A percentile compares a stretch with the other conserved stretches of the same genome.
These are phyloP conservation scores for Anastrepha obliqua DNA, from an alignment of 1,140 invertebrate genomes.

Conservation along the genomic window DNA sequence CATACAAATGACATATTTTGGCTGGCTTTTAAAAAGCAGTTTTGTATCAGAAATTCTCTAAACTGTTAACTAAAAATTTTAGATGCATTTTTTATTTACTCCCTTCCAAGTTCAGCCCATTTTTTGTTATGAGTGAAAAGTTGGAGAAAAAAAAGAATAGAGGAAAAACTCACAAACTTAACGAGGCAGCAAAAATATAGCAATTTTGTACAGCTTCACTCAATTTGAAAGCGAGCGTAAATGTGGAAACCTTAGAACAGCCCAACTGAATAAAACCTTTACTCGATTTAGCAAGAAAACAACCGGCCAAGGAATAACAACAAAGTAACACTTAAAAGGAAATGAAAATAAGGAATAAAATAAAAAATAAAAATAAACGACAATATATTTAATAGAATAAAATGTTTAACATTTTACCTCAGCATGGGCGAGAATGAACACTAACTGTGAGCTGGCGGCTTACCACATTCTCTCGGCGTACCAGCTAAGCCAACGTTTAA, in stretches of 20 bases:
- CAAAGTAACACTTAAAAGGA: background rate
- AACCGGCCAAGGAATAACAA: background rate
- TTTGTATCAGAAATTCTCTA: too few relatives aligned
- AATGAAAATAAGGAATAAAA: background rate
- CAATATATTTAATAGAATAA: background rate
- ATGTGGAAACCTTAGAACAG: background rate
- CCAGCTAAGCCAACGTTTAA: conserved; percentile 44
- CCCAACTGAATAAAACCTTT: conserved; percentile 6
- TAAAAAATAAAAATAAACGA: background rate
- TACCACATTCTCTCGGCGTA: conserved; percentile 34
- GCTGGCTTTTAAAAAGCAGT: too few relatives aligned
- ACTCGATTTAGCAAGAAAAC: background rate
- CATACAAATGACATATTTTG: too few relatives aligned
- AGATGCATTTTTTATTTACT: too few relatives aligned
- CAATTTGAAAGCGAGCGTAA: background rate
- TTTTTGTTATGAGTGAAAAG: too few relatives aligned
- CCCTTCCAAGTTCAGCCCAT: too few relatives aligned
- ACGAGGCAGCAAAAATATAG: background rate
- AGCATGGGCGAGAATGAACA: background rate
- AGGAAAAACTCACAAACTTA: background rate
- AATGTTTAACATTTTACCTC: background rate
- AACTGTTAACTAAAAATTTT: too few relatives aligned
- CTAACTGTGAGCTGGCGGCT: conserved; percentile 25
- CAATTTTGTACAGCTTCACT: background rate
- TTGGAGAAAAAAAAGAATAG: too few relatives aligned